Conservation (phyloP, 2,113 vertebrate genomes). For the Pterocles gutturalis region DNA sequence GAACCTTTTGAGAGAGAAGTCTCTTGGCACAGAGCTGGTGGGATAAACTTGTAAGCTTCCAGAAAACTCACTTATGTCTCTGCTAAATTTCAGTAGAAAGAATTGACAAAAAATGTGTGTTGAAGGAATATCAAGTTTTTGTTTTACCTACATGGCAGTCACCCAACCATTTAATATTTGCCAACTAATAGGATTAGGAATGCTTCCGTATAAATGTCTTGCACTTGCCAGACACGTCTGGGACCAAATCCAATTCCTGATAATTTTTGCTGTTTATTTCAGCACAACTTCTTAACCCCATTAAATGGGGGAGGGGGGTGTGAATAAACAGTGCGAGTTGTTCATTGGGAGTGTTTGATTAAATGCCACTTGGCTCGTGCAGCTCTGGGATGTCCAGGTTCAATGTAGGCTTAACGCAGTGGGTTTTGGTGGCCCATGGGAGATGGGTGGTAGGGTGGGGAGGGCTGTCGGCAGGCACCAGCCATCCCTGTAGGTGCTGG, state of each 20-base stretch:
- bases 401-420: too few relatives aligned
- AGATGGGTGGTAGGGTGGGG: rapidly evolving
- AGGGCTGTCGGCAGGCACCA: not conserved
- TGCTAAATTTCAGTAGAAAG: not conserved
- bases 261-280: constrained; percentile 17
- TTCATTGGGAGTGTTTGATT: not conserved
- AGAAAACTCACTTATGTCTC: not conserved
- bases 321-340: not conserved
- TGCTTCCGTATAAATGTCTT: not conserved
- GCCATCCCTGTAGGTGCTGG: not conserved
- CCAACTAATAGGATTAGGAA: constrained; percentile 22
- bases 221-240: not conserved
- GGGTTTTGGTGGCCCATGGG: not conserved
- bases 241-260: not conserved
- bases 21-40: not conserved
- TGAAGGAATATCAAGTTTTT: not conserved
- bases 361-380: not conserved
- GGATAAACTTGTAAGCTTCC: not conserved
- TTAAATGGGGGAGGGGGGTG: not conserved
- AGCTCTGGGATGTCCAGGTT: not conserved
- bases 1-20: not conserved
- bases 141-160: not conserved
- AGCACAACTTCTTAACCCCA: not conserved
- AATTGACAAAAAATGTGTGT: not conserved
- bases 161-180: not conserved